Conservation (phyloP, 2,797 vertebrate species). For the Cuniculus paca region DNA sequence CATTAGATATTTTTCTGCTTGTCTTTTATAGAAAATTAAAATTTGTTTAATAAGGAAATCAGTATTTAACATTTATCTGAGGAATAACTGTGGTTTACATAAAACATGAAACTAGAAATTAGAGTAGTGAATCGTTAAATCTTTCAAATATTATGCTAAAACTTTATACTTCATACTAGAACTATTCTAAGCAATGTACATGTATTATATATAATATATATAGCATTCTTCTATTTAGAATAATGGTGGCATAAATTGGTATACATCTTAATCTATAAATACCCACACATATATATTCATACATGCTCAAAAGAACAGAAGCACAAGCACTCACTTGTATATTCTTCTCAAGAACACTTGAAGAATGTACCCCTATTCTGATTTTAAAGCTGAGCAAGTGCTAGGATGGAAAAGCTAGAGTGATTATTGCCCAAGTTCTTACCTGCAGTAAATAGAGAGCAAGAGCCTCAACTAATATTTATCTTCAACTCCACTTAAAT, state of each 20-base stretch:
- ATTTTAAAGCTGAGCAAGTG: background rate
- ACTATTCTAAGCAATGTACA: background rate
- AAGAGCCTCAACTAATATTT: background rate
- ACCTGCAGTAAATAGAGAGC: background rate
- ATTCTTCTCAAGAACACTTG: background rate
- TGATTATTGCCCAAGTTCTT: background rate
- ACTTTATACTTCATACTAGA: background rate
- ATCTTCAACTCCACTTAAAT: background rate
- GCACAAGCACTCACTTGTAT: no score
- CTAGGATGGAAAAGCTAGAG: background rate
- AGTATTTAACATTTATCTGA: background rate
- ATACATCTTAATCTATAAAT: background rate
- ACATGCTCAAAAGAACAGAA: accelerated
- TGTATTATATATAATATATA: background rate
- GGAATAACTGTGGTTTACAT: background rate
- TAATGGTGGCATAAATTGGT: background rate
- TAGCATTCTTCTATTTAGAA: background rate
- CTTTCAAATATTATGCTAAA: background rate
- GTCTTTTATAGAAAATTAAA: background rate
- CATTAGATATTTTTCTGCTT: background rate
- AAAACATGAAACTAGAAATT: background rate
- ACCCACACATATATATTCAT: background rate
- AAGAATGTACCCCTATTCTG: background rate
- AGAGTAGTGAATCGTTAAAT: background rate
- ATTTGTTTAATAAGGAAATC: background rate